Conservation (phyloP, 2,888 invertebrate species). For the Platypus cylindrus region DNA sequence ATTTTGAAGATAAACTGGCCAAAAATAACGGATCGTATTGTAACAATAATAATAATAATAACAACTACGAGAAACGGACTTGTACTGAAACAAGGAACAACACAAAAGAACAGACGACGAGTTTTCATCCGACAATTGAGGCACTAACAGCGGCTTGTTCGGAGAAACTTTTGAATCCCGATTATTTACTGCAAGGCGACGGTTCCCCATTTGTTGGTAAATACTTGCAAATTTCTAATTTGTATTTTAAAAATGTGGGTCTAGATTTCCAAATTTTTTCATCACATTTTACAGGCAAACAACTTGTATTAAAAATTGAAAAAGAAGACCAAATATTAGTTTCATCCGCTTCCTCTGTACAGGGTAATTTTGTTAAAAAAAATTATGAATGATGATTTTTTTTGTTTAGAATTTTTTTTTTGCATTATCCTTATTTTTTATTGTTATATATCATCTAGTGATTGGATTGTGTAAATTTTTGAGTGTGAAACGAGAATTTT, state of each 20-base stretch:
- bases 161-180: constrained; percentile 67
- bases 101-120: constrained; percentile 26
- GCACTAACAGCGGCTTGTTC: constrained; percentile 69
- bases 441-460: too few species aligned
- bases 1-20: constrained; percentile 30
- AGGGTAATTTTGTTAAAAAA: constrained; percentile 9
- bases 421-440: too few species aligned
- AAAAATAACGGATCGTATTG: constrained; percentile 33
- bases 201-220: constrained; percentile 54
- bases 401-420: too few species aligned
- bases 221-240: constrained; percentile 5
- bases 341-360: not conserved
- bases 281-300: constrained; percentile 12
- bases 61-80: constrained; percentile 33
- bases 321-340: constrained; percentile 7
- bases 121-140: constrained; percentile 42
- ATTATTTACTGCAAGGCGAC: constrained; percentile 61
- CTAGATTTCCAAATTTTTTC: not conserved
- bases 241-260: not conserved
- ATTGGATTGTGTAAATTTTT: too few species aligned
- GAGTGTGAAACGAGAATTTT: too few species aligned
- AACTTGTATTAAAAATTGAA: constrained; percentile 12
- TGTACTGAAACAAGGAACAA: constrained; percentile 22
- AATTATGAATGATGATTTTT: not conserved
- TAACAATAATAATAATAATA: constrained; percentile 37